Evolutionary conservation across 2,888 invertebrate genomes (phyloP), one percentile per base, ranked within the genome.

Genomic region (Teinopalpus imperialis): DNA sequence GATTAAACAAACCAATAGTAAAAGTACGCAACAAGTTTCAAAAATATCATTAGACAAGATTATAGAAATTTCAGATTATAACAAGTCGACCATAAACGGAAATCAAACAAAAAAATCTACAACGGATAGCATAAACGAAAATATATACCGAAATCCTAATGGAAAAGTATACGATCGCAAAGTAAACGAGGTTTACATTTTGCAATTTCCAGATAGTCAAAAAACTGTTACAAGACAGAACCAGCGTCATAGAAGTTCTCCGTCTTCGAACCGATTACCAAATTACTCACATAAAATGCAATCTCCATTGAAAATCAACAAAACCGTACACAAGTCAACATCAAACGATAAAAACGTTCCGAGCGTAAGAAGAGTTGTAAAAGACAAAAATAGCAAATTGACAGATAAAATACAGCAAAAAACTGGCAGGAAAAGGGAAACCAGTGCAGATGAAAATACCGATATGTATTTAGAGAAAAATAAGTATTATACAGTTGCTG

Each of bases 351-450:
- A 37, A 14, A 10, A 2, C 9, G 20, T 18, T 12, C 20, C 31
- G 2, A 32, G 13, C 8, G 26, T 44, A 6, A 37, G 44, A 24
- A 16, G 16, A 5, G 20, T 31, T 5, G 14, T 31, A 1, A 32
- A 32, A 7, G 45, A 40, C 1, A 46, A 34, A 21, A 24, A 18
- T 1, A 20, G 27, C 5, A 46, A 41, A 20, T 6, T 46, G 5
- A 9, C 35, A 1, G 41, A 46, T 2, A 40, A 41, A 34, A 35
- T 41, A 18, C 46, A 40, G 2, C 41, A 40, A 20, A 46, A 41
- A 14, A 32, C 41, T 2, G 40, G 48, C 9, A 44, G 60, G 23
- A 64, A 51, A n/a, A 18, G 57, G 23, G 51, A 52, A 2, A 46
- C 51, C 0, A 46, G 43, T 3, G n/a, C 34, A 2, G 20, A 52